phyloP scores from a whole-genome alignment of 2,113 vertebrate genomes.

The Serilophus lunatus region DNA sequence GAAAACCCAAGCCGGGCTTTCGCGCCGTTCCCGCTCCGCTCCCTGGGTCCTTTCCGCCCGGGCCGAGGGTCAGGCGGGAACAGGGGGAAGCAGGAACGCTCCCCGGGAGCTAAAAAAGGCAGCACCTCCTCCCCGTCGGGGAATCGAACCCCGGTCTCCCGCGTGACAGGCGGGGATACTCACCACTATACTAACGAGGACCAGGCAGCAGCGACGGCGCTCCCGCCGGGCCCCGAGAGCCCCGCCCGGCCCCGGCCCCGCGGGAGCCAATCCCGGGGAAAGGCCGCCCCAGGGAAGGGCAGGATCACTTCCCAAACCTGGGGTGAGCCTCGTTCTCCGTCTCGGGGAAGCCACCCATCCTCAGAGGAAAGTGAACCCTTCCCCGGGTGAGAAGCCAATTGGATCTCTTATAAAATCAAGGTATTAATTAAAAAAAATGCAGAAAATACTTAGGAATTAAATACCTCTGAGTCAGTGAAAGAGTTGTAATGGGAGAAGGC shows the following conservation, averaged over 20 bases:
- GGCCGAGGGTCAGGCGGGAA: no score
- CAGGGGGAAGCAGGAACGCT: no score
- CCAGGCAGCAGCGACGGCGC: fast-evolving
- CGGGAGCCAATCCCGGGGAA: neutral
- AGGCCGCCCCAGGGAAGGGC: no score
- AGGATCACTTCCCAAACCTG: neutral
- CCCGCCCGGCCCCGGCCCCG: fast-evolving
- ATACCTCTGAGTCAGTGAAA: slow-evolving; percentile 63
- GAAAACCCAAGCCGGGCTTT: fast-evolving
- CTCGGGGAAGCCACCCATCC: neutral
- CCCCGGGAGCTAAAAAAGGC: fast-evolving
- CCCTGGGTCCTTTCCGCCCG: no score
- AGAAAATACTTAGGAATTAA: neutral
- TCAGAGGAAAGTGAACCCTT: neutral
- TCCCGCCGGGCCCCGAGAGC: fast-evolving
- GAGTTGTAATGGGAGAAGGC: slow-evolving; percentile 68
- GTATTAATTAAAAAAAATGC: neutral
- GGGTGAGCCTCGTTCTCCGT: neutral
- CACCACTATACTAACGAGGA: slow-evolving; percentile 60
- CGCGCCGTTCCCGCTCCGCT: no score
- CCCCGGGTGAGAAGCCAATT: no score
- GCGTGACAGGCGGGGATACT: slow-evolving; percentile 65
- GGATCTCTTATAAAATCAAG: neutral
- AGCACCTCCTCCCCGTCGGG: neutral
- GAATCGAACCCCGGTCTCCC: slow-evolving; percentile 53